phyloP scores from a whole-genome alignment of 2,888 invertebrate species.

The Zelleria hepariella region DNA sequence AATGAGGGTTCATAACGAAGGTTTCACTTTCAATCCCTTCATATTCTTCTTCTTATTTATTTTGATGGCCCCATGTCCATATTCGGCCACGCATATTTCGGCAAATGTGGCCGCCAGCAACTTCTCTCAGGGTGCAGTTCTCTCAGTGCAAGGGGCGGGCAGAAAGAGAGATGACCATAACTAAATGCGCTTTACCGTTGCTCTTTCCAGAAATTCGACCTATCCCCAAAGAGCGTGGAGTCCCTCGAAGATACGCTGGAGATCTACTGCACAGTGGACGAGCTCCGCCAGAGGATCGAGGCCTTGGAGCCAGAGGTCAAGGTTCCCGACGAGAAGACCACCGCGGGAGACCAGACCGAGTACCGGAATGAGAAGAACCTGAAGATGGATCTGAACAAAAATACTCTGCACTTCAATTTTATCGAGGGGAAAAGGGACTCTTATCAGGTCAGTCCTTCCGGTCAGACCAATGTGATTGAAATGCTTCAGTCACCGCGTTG shows the following conservation, averaged over 20 bases:
- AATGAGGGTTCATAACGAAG: too few relatives aligned
- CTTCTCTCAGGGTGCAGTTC: too few relatives aligned
- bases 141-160: too few relatives aligned
- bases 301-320: conserved; percentile 55
- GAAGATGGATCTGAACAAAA: conserved; percentile 50
- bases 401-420: conserved; percentile 60
- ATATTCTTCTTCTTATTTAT: too few relatives aligned
- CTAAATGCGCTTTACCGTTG: background rate
- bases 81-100: too few relatives aligned
- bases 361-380: conserved; percentile 33
- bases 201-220: conserved; percentile 52
- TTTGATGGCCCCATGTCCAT: too few relatives aligned
- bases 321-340: conserved; percentile 24
- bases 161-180: background rate
- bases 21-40: too few relatives aligned
- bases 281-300: conserved; percentile 70
- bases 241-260: conserved; percentile 73
- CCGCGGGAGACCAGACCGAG: conserved; percentile 20
- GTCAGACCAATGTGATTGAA: too few relatives aligned
- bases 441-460: conserved; percentile 45
- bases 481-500: too few relatives aligned
- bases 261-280: conserved; percentile 78
- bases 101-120: too few relatives aligned
- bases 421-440: conserved; percentile 63
- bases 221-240: conserved; percentile 61